A percentile compares a stretch with the other conserved stretches of the same genome.
phyloP scores from a whole-genome alignment of 1,140 invertebrate genomes.

The Sinella curviseta region DNA sequence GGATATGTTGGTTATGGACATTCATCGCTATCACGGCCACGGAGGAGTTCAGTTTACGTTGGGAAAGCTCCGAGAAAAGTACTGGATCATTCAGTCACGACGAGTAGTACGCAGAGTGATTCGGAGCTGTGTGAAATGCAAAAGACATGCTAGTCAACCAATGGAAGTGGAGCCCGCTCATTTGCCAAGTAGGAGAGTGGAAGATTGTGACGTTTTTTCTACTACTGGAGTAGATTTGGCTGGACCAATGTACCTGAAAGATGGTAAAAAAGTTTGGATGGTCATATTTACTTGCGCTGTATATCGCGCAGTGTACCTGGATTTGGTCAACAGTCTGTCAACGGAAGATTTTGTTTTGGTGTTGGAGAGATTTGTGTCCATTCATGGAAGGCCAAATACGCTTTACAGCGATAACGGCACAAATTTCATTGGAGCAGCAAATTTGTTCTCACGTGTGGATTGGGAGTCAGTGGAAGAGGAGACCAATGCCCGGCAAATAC shows the following conservation, averaged over 20 bases:
- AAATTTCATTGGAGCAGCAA: not conserved
- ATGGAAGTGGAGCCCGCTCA: not conserved
- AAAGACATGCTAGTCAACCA: not conserved
- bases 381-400: not conserved
- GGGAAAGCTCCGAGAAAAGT: not conserved
- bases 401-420: not conserved
- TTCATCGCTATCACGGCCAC: not conserved
- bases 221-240: constrained; percentile 53
- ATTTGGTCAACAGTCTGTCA: not conserved
- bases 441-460: not conserved
- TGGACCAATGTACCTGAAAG: constrained; percentile 50
- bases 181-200: constrained; percentile 50
- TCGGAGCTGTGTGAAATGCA: not conserved
- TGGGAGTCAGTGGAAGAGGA: not conserved
- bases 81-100: not conserved
- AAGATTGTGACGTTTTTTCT: constrained; percentile 49
- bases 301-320: not conserved
- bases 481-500: too few relatives aligned
- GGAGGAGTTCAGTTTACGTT: not conserved
- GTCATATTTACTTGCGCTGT: not conserved
- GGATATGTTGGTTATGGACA: not conserved
- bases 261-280: constrained; percentile 6
- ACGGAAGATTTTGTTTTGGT: too few relatives aligned
- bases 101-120: not conserved
- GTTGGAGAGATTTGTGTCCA: not conserved